Evolutionary conservation across 1,140 invertebrate genomes (phyloP).

Genomic region (Drosophila subpulchrella): DNA sequence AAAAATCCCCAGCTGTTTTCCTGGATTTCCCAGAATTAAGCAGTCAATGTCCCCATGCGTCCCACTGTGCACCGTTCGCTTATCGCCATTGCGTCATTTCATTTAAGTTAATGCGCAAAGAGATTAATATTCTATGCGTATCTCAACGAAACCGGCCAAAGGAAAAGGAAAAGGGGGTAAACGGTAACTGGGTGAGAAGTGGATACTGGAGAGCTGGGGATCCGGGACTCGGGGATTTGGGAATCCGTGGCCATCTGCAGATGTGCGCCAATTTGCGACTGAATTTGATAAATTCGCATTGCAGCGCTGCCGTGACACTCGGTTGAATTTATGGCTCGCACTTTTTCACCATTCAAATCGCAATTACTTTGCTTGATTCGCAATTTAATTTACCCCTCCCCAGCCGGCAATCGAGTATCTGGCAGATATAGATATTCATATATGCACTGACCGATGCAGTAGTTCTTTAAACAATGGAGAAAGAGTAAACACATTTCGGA

Average conservation of each 20-base stretch:
- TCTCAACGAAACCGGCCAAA: slow-evolving; percentile 51
- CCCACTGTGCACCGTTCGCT: slow-evolving; percentile 53
- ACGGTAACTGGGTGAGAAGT: slow-evolving; percentile 25
- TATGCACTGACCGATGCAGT: slow-evolving; percentile 46
- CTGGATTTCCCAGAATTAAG: not conserved
- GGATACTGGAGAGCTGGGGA: slow-evolving; percentile 6
- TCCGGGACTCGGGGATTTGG: slow-evolving; percentile 6
- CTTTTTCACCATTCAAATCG: slow-evolving; percentile 83
- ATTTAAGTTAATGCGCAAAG: slow-evolving; percentile 73
- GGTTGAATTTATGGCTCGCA: slow-evolving; percentile 75
- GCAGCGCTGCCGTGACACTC: slow-evolving; percentile 74
- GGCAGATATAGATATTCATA: slow-evolving; percentile 37
- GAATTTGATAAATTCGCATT: slow-evolving; percentile 81
- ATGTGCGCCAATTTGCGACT: slow-evolving; percentile 81
- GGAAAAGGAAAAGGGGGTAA: slow-evolving; percentile 30
- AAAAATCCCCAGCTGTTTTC: not conserved
- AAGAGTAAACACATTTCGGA: slow-evolving; percentile 53
- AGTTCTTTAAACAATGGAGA: slow-evolving; percentile 65
- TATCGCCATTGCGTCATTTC: slow-evolving; percentile 70
- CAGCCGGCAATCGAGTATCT: slow-evolving; percentile 39
- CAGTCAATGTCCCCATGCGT: not conserved
- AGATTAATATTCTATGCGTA: slow-evolving; percentile 83
- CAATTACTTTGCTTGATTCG: slow-evolving; percentile 82
- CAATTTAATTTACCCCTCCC: slow-evolving; percentile 64
- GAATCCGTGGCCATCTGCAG: slow-evolving; percentile 67